phyloP scores from a whole-genome alignment of 2,797 vertebrate genomes.

The Chelonia mydas region DNA sequence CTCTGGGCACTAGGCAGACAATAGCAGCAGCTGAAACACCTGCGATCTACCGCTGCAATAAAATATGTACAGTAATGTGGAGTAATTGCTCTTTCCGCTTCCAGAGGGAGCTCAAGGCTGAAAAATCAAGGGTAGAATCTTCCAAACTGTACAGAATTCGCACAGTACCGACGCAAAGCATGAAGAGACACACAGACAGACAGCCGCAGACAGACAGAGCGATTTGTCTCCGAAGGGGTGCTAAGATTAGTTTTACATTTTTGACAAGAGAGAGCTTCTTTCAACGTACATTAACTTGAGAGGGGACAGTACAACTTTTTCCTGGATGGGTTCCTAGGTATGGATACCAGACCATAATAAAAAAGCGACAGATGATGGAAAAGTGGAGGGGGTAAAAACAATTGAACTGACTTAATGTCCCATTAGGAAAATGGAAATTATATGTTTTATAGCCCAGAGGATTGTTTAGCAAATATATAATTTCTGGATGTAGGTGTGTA shows the following conservation, averaged over 20 bases:
- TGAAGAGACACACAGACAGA: neutral
- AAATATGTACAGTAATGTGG: constrained; percentile 50
- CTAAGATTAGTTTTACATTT: neutral
- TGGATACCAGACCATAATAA: neutral
- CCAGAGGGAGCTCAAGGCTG: constrained; percentile 73
- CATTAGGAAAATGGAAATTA: neutral
- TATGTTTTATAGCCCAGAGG: neutral
- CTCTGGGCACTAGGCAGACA: constrained; percentile 28
- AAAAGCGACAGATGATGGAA: neutral
- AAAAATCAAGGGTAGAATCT: constrained; percentile 57
- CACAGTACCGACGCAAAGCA: neutral
- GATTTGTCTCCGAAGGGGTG: neutral
- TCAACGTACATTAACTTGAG: neutral
- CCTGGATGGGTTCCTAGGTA: neutral
- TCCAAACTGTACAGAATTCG: constrained; percentile 56
- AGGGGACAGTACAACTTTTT: neutral
- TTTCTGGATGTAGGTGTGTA: neutral
- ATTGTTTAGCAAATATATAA: neutral
- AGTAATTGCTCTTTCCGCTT: constrained; percentile 73
- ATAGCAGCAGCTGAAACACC: constrained; percentile 66
- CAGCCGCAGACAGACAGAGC: neutral
- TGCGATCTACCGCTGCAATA: constrained; percentile 57
- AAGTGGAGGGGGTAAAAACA: neutral
- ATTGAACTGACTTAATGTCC: no score
- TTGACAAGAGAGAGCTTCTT: constrained; percentile 2